Percentiles rank a stretch among this genome's conserved stretches.
These are phyloP conservation scores for Etheostoma spectabile DNA, from an alignment of 2,113 vertebrate species.

Conservation along the genomic window DNA sequence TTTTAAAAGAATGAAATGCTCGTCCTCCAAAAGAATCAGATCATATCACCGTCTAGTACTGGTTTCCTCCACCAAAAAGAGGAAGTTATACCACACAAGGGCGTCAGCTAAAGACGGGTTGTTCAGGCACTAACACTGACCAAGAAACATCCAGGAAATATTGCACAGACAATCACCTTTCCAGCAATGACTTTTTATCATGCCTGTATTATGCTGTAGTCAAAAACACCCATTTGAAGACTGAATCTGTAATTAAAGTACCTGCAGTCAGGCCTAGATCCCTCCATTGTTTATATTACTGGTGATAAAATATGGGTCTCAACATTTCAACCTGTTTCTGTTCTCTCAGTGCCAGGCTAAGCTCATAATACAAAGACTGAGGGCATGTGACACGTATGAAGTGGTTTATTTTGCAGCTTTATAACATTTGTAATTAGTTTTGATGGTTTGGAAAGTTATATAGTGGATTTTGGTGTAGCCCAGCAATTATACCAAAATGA, in stretches of 20 bases:
- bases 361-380: constrained; percentile 21
- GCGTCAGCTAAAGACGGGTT: constrained; percentile 1
- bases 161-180: neutral
- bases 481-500: constrained; percentile 16
- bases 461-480: neutral
- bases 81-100: neutral
- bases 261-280: neutral
- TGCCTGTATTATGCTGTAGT: neutral
- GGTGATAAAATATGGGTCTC: constrained; percentile 9
- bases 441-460: neutral
- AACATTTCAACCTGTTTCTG: constrained; percentile 9
- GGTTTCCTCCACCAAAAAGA: constrained; percentile 1
- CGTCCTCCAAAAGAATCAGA: neutral
- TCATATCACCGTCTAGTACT: neutral
- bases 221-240: neutral
- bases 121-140: constrained; percentile 9
- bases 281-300: neutral
- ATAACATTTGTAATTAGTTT: neutral
- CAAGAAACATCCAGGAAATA: constrained; percentile 14
- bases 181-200: neutral
- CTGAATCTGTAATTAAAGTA: neutral
- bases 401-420: neutral
- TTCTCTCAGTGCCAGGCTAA: neutral
- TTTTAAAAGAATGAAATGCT: neutral
- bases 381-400: neutral